Base-by-base conservation (phyloP, 2,888 invertebrate genomes). In the Gymnocheta viridis region DNA sequence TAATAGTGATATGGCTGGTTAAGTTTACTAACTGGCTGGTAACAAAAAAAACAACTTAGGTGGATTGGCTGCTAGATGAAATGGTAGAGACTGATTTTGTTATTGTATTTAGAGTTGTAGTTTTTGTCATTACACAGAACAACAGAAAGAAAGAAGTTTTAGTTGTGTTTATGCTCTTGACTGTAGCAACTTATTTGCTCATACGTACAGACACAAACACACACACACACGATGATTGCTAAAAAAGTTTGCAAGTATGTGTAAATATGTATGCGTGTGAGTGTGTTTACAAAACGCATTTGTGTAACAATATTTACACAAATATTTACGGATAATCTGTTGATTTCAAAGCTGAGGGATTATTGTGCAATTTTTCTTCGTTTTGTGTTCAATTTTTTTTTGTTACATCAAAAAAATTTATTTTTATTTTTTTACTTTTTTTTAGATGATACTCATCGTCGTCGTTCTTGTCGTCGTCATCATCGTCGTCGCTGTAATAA, bases 251-350 rank as follows among this genome's bases (percentile, higher is more conserved):
- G 17, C 17, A 35, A 3, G 19, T 44, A 27, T 29, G 41, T 62
- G 70, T 19, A 41, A 5, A 47, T 22, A 27, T 72, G 22, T n/a
- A 24, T 29, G 32, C 9, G 14, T 83, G 74, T 60, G 62, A 56
- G 74, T 73, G 69, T 86, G 78, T 82, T 82, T 73, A 62, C 82
- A 79, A 79, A 81, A 88, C 88, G 90, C 90, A 89, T 89, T 90
- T 90, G 88, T 89, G 89, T 88, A 88, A 82, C 84, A 89, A 89
- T 91, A 88, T 90, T 90, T 90, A 90, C 90, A 89, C 87, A 90
- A 90, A 90, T 90, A 89, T 90, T 90, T 89, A 90, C 89, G 89
- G 90, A 90, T 90, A 90, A 90, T 90, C 90, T 89, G 88, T 87
- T 88, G 89, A 89, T 89, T 89, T 90, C 89, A 90, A 90, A 89